Percentiles rank a stretch among this genome's conserved stretches.
phyloP scores from a whole-genome alignment of 2,113 vertebrate genomes.

The Odontesthes bonariensis region DNA sequence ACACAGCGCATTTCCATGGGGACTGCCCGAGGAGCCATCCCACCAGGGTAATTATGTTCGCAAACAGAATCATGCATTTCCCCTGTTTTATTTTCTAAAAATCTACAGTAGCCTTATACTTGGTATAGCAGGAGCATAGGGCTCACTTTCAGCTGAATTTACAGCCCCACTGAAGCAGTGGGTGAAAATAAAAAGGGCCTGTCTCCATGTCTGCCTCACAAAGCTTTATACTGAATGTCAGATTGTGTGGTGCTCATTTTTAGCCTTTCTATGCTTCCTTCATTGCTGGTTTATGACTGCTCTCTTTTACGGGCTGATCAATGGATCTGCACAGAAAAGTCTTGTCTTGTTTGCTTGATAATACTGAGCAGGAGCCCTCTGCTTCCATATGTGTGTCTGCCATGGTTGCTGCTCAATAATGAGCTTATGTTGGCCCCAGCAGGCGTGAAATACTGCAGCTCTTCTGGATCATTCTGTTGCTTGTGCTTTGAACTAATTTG shows the following conservation, averaged over 20 bases:
- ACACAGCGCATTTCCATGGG: slow-evolving; percentile 86
- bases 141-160: slow-evolving; percentile 38
- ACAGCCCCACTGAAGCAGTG: slow-evolving; percentile 30
- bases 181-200: slow-evolving; percentile 38
- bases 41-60: slow-evolving; percentile 87
- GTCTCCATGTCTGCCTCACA: slow-evolving; percentile 46
- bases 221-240: slow-evolving; percentile 31
- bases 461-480: slow-evolving; percentile 50
- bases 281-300: slow-evolving; percentile 50
- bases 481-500: slow-evolving; percentile 60
- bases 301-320: slow-evolving; percentile 51
- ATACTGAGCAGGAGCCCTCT: slow-evolving; percentile 11
- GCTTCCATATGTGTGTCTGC: slow-evolving; percentile 43
- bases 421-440: slow-evolving; percentile 67
- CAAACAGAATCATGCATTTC: slow-evolving; percentile 17
- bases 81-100: slow-evolving; percentile 22
- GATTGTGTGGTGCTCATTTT: slow-evolving; percentile 23
- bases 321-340: slow-evolving; percentile 46
- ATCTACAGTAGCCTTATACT: slow-evolving; percentile 19
- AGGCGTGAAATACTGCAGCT: slow-evolving; percentile 62
- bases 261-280: not conserved
- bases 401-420: slow-evolving; percentile 59
- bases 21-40: slow-evolving; percentile 86
- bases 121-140: not conserved
- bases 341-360: slow-evolving; percentile 13